Evolutionary conservation across 2,888 invertebrate species (phyloP), one percentile per base, ranked within the genome.

Genomic region (Ophonus ardosiacus): DNA sequence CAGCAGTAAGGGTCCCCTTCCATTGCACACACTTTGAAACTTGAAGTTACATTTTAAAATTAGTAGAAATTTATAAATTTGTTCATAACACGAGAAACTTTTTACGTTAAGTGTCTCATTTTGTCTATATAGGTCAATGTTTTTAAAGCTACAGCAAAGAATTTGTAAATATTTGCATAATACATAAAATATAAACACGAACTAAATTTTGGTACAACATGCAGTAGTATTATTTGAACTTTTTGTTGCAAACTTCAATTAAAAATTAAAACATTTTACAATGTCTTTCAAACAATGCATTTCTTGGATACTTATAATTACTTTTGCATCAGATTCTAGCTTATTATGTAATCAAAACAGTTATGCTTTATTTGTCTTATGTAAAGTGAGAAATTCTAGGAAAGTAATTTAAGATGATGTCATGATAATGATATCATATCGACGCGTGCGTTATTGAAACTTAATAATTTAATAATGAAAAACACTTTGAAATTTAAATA

Each of bases 391-490:
- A 61, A 80, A 80, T 8, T 51, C 43, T 8, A 13, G 79, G 57
- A 56, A 56, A 57, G 31, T 57, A 51, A 51, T 13, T 31, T 51
- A 68, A 82, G 51, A 71, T 82, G 82, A 82, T 68, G 82, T 82
- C 82, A 82, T 82, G 59, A 74, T 31, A 65, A 43, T 82, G 71
- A 82, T 82, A 57, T 43, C 13, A 71, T 65, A 38, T 68, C 13
- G 68, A 68, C 68, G 61, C 31, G 61, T 80, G 31, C 40, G 13
- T 80, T 59, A 80, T 80, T 80, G 80, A 40, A 31, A 51, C 43
- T 51, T 51, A 10, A 51, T 40, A 40, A 40, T 40, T 7, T 7
- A 40, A 7, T 8, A 51, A 51, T 13, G 10, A 51, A 51, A 51
- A 51, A 51, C 43, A 13, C 43, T 51, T 13, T 10, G 7, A 51